These are phyloP conservation scores for Oegoconia quadripuncta DNA, from an alignment of 2,888 invertebrate genomes.

Conservation along the genomic window DNA sequence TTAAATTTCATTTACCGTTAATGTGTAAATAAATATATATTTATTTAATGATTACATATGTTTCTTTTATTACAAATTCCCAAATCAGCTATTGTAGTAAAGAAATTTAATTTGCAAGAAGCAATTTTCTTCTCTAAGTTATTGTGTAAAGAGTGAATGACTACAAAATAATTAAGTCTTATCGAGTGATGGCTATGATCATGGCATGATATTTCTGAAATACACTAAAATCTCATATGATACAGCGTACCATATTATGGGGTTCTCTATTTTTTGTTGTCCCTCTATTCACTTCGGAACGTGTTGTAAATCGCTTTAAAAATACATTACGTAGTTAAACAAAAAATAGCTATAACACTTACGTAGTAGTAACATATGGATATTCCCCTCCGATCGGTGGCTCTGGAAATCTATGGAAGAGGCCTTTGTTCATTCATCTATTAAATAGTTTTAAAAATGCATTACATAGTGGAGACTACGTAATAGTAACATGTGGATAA, in stretches of 20 bases:
- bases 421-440: too few species aligned
- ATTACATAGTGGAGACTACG: too few species aligned
- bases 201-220: conserved; percentile 40
- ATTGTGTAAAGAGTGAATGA: too few species aligned
- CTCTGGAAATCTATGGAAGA: too few species aligned
- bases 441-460: too few species aligned
- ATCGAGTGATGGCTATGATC: conserved; percentile 34
- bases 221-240: conserved; percentile 43
- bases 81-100: neutral
- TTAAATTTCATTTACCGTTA: conserved; percentile 62
- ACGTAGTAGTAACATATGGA: conserved; percentile 34
- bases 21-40: conserved; percentile 78
- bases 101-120: too few species aligned
- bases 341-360: conserved; percentile 33
- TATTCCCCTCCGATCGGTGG: too few species aligned
- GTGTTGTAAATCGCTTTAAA: conserved; percentile 57
- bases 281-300: conserved; percentile 30
- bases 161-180: too few species aligned
- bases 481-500: too few species aligned
- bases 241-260: too few species aligned
- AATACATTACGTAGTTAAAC: conserved; percentile 58
- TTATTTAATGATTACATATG: conserved; percentile 68
- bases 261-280: conserved; percentile 56
- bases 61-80: conserved; percentile 44
- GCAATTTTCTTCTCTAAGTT: too few species aligned